Percentiles rank a stretch among this genome's conserved stretches.
phyloP scores from a whole-genome alignment of 2,888 invertebrate genomes.

The Chrysodeixis includens region DNA sequence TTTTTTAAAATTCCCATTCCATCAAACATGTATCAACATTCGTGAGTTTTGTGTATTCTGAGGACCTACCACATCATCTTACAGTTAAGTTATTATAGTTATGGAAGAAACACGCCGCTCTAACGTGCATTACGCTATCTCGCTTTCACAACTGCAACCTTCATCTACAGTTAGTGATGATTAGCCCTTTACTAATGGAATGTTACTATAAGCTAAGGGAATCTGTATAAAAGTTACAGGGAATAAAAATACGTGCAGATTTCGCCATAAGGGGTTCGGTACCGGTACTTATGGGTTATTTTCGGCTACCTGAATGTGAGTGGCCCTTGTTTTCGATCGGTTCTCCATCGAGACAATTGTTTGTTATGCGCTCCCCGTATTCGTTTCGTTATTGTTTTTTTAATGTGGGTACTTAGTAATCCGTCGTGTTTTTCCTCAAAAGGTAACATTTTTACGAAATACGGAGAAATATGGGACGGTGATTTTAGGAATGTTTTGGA shows the following conservation, averaged over 20 bases:
- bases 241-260: constrained; percentile 5
- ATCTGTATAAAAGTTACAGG: neutral
- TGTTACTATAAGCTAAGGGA: no score
- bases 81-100: no score
- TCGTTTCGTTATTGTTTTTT: neutral
- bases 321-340: constrained; percentile 13
- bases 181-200: no score
- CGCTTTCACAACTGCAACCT: no score
- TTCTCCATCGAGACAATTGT: constrained; percentile 13
- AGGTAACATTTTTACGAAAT: neutral
- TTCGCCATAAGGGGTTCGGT: neutral
- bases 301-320: constrained; percentile 16
- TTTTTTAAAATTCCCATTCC: no score
- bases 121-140: no score
- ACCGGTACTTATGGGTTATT: constrained; percentile 7
- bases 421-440: neutral
- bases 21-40: no score
- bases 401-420: constrained; percentile 1
- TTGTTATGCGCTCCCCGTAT: neutral
- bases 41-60: no score
- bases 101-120: no score
- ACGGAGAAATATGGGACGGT: neutral
- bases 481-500: neutral
- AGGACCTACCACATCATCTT: no score
- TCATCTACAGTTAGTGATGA: no score